Evolutionary conservation across 2,888 invertebrate species (phyloP).

Genomic region (Caenorhabditis sp.): DNA sequence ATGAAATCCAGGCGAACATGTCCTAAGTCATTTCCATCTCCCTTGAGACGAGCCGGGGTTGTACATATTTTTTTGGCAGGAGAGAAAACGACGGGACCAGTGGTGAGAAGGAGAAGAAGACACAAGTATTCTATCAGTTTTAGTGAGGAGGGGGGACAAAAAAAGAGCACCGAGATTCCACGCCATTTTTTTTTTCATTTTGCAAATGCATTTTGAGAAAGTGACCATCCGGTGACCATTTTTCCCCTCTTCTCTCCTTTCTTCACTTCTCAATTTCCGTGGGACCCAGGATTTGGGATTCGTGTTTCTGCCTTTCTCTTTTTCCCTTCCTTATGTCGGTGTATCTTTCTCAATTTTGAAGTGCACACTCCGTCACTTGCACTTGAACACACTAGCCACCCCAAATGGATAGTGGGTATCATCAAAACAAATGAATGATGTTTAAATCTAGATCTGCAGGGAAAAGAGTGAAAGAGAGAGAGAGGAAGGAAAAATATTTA

Average conservation of each 20-base stretch:
- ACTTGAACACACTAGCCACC: constrained; percentile 40
- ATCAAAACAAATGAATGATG: constrained; percentile 39
- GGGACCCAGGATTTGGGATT: constrained; percentile 1
- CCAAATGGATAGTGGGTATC: constrained; percentile 21
- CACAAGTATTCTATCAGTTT: constrained; percentile 49
- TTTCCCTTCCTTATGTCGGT: constrained; percentile 16
- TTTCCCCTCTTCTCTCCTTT: neutral
- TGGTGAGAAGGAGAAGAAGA: constrained; percentile 5
- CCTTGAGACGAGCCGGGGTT: constrained; percentile 27
- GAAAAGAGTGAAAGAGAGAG: constrained; percentile 1
- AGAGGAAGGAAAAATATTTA: constrained; percentile 21
- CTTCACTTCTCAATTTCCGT: neutral
- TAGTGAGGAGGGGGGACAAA: constrained; percentile 34
- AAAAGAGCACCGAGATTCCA: constrained; percentile 8
- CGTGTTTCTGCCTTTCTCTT: neutral
- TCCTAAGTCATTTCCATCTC: constrained; percentile 54
- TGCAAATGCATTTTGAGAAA: constrained; percentile 55
- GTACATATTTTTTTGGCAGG: constrained; percentile 42
- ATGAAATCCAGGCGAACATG: constrained; percentile 48
- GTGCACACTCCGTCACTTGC: constrained; percentile 56
- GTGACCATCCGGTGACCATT: constrained; percentile 51
- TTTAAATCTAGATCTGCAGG: constrained; percentile 18
- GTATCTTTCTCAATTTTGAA: constrained; percentile 48
- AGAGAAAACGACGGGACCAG: constrained; percentile 3
- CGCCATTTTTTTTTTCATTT: constrained; percentile 52